These are phyloP conservation scores for Leptopilina syphax DNA, from an alignment of 2,888 invertebrate species.

Conservation along the genomic window DNA sequence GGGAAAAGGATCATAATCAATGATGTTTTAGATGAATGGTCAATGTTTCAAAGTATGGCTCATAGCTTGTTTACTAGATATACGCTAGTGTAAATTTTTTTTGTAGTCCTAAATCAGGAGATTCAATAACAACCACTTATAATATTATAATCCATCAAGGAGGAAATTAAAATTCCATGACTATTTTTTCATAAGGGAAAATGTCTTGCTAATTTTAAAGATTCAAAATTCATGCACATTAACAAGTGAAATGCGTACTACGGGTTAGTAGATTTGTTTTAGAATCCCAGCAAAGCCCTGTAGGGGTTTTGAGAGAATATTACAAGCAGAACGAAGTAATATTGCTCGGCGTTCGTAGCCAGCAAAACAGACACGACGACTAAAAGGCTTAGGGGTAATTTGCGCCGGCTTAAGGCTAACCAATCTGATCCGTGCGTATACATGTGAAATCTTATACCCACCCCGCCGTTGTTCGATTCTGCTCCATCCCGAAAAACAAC, in stretches of 20 bases:
- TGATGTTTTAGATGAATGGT: too few species aligned
- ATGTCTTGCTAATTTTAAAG: not conserved
- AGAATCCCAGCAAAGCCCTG: constrained; percentile 63
- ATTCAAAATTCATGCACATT: not conserved
- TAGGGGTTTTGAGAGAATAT: constrained; percentile 63
- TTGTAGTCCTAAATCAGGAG: too few species aligned
- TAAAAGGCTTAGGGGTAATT: constrained; percentile 75
- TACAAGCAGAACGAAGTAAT: constrained; percentile 63
- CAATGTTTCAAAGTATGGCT: too few species aligned
- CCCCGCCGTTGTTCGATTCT: constrained; percentile 41
- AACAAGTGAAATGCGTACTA: not conserved
- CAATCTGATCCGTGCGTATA: constrained; percentile 70
- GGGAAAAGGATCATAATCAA: too few species aligned
- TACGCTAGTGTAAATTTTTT: too few species aligned
- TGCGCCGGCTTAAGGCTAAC: constrained; percentile 73
- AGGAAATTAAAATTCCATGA: too few species aligned
- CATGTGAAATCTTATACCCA: constrained; percentile 70
- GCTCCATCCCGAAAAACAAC: constrained; percentile 39
- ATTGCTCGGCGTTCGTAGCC: constrained; percentile 57
- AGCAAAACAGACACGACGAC: constrained; percentile 70
- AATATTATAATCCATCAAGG: too few species aligned
- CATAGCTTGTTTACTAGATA: too few species aligned
- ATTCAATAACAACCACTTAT: too few species aligned
- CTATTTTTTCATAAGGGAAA: too few species aligned
- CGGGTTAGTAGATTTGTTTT: constrained; percentile 58